Evolutionary conservation across 1,140 invertebrate genomes (phyloP), one percentile per base, ranked within the genome.

Genomic region (Monomorium pharaonis): DNA sequence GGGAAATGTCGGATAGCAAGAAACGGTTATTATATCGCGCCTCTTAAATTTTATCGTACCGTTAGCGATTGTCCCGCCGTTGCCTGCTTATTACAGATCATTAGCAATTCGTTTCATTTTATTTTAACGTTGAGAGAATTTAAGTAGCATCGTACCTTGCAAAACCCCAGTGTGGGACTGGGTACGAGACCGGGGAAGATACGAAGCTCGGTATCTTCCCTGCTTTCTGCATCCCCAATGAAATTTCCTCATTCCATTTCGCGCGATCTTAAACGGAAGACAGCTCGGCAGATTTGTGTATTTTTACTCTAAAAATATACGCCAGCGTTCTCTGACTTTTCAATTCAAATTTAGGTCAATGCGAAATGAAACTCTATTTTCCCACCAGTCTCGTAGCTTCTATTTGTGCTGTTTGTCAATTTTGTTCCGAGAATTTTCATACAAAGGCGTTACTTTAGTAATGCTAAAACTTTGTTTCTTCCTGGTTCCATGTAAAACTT

Each of bases 41-140:
- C 63, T 80, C 47, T 80, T 70, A 80, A 80, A 80, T 80, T 80
- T 70, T 69, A 80, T 56, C 47, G 16, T 80, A 70, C 77, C 77
- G 77, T 80, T 80, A 80, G 63, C 77, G 77, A 80, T 80, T 80
- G 77, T 80, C 77, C 62, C 30, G 63, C 14, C n/a, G 51, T 42
- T 77, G 37, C 42, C 42, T 44, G 63, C 33, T 70, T 80, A 80
- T 80, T 80, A 80, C 77, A 54, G 63, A 80, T 80, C 33, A 54
- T 69, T 80, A 80, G 63, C 62, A 42, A 80, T 67, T 54, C 63
- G 77, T 42, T 80, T 80, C 77, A 54, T 70, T 80, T 80, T 69
- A 42, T 54, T 69, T 80, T 80, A 80, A 70, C 47, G 63, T 69
- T 37, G 47, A 37, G 47, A 37, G 56, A 80, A 44, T 69, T 69